These are phyloP conservation scores for Eurosta solidaginis DNA, from an alignment of 1,140 invertebrate genomes.

Conservation along the genomic window DNA sequence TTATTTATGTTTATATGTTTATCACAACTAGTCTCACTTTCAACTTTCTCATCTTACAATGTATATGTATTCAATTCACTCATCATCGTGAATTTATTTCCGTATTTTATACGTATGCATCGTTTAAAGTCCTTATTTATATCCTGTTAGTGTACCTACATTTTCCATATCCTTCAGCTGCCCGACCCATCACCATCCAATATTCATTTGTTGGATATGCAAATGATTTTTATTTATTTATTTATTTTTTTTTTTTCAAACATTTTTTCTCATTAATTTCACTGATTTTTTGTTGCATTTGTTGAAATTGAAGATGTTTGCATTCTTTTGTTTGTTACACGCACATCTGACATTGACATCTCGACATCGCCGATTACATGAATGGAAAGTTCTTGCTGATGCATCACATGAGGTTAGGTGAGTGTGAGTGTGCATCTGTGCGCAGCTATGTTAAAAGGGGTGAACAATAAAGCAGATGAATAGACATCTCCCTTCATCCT, in stretches of 20 bases:
- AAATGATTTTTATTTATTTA: too few relatives aligned
- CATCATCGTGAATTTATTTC: neutral
- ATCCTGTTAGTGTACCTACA: neutral
- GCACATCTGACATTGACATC: conserved; percentile 26
- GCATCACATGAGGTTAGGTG: neutral
- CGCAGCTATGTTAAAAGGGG: neutral
- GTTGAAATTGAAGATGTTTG: conserved; percentile 26
- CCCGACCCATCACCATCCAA: neutral
- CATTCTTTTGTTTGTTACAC: conserved; percentile 19
- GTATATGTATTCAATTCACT: neutral
- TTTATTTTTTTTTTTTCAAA: too few relatives aligned
- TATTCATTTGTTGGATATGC: conserved; percentile 10
- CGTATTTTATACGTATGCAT: neutral
- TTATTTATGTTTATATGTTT: neutral
- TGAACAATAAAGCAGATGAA: conserved; percentile 5
- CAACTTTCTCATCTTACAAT: neutral
- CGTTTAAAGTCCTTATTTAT: neutral
- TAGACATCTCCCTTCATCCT: neutral
- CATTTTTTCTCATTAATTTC: conserved; percentile 12
- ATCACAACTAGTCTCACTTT: conserved; percentile 9
- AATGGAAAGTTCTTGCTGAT: neutral
- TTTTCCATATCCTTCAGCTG: neutral
- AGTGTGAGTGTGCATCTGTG: neutral
- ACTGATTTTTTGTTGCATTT: neutral
- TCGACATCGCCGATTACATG: conserved; percentile 21